A percentile compares a stretch with the other conserved stretches of the same genome.
Conservation (phyloP, 2,888 invertebrate genomes). For the Odontothrips loti region DNA sequence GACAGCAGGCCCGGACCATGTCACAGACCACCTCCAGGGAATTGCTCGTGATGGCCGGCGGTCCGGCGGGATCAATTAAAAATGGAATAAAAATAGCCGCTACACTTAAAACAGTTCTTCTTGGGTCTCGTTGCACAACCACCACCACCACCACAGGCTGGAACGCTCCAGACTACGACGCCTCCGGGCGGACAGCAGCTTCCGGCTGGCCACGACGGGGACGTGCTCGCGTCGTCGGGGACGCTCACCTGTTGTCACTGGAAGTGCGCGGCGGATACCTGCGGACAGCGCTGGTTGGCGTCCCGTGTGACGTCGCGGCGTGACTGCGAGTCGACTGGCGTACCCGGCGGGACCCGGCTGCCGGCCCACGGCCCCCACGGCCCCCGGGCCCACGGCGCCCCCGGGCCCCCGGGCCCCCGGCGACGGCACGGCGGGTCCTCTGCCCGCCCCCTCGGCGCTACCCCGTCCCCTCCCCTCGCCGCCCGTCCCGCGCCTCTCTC, state of each 20-base stretch:
- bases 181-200: too few relatives aligned
- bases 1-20: too few relatives aligned
- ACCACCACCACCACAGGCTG: too few relatives aligned
- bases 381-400: not conserved
- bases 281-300: too few relatives aligned
- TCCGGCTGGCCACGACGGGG: too few relatives aligned
- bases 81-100: too few relatives aligned
- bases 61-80: too few relatives aligned
- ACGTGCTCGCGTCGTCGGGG: not conserved
- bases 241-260: slow-evolving; percentile 7
- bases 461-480: not conserved
- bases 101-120: too few relatives aligned
- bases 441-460: not conserved
- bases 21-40: too few relatives aligned
- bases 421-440: not conserved
- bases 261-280: not conserved
- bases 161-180: too few relatives aligned
- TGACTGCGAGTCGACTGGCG: not conserved
- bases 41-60: too few relatives aligned
- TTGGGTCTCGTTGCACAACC: too few relatives aligned
- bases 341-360: not conserved
- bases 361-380: not conserved
- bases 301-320: not conserved
- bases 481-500: not conserved
- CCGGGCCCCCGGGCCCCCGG: not conserved